Conservation (phyloP, 23 tunicate genomes). For the Clavelina lepadiformis region DNA sequence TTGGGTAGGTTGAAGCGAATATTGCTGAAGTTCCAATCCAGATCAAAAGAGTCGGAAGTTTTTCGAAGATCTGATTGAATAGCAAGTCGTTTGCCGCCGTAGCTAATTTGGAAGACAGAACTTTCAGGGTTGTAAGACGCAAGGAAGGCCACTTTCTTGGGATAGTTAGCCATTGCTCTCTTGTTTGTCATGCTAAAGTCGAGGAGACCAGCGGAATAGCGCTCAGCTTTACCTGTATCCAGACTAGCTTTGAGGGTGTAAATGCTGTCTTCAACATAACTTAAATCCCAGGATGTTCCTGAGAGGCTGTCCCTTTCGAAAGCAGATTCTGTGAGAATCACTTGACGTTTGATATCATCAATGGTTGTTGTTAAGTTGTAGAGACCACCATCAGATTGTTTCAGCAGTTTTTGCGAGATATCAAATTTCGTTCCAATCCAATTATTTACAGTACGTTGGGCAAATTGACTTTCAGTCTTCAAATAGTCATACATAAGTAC, state of each 20-base stretch:
- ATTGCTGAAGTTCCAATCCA: background rate
- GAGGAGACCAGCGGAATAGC: background rate
- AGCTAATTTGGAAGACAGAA: background rate
- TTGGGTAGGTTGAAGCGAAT: background rate
- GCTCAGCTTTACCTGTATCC: too few species aligned
- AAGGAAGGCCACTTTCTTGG: background rate
- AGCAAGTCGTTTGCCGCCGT: slow-evolving; percentile 2
- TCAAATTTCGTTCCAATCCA: background rate
- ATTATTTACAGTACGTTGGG: background rate
- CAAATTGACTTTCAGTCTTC: background rate
- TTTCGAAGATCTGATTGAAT: background rate
- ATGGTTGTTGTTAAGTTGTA: too few species aligned
- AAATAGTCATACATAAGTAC: background rate
- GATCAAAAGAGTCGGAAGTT: background rate
- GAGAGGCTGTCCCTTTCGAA: too few species aligned
- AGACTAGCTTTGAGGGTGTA: too few species aligned
- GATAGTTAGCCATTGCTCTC: background rate
- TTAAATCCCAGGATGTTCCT: too few species aligned
- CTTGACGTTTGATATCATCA: too few species aligned
- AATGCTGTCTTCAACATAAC: too few species aligned
- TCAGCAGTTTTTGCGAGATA: background rate
- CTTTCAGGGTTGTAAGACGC: background rate
- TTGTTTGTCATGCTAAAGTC: background rate
- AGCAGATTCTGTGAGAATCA: too few species aligned
- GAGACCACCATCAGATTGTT: too few species aligned